phyloP scores from a whole-genome alignment of 2,888 invertebrate genomes.

The Drosophila nr. fundita region DNA sequence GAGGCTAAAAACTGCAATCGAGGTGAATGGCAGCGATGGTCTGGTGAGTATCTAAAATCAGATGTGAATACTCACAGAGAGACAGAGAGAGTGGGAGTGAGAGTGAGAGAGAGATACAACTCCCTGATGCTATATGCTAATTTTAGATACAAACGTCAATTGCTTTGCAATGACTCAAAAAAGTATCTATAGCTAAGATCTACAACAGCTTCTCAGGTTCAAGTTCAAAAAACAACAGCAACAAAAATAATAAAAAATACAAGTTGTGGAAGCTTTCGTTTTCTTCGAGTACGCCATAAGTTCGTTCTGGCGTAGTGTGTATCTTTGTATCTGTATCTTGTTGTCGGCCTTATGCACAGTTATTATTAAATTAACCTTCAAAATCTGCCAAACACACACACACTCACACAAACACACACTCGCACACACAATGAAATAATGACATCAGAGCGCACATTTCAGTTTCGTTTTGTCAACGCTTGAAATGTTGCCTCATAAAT shows the following conservation, averaged over 20 bases:
- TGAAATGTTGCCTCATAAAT: conserved; percentile 74
- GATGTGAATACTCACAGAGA: conserved; percentile 4
- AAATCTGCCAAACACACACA: conserved; percentile 28
- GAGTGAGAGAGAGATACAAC: conserved; percentile 15
- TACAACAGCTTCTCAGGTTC: conserved; percentile 52
- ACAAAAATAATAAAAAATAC: not conserved
- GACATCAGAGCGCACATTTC: conserved; percentile 65
- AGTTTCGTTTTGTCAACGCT: conserved; percentile 53
- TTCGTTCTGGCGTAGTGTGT: conserved; percentile 32
- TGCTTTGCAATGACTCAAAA: conserved; percentile 33
- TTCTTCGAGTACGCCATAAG: conserved; percentile 42
- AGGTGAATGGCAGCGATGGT: conserved; percentile 85
- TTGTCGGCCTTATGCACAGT: conserved; percentile 42
- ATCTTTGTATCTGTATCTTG: conserved; percentile 26
- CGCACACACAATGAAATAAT: conserved; percentile 52
- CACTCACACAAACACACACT: conserved; percentile 6
- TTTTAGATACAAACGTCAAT: conserved; percentile 49
- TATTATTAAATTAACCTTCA: conserved; percentile 81
- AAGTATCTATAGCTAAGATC: conserved; percentile 12
- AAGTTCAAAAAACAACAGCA: conserved; percentile 53
- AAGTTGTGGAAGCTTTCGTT: conserved; percentile 66
- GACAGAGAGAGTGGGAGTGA: conserved; percentile 18
- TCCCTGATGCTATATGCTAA: conserved; percentile 57
- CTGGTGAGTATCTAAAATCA: conserved; percentile 82
- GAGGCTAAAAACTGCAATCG: conserved; percentile 85